Evolutionary conservation across 2,888 invertebrate genomes (phyloP).

Genomic region (Tridacna crocea): DNA sequence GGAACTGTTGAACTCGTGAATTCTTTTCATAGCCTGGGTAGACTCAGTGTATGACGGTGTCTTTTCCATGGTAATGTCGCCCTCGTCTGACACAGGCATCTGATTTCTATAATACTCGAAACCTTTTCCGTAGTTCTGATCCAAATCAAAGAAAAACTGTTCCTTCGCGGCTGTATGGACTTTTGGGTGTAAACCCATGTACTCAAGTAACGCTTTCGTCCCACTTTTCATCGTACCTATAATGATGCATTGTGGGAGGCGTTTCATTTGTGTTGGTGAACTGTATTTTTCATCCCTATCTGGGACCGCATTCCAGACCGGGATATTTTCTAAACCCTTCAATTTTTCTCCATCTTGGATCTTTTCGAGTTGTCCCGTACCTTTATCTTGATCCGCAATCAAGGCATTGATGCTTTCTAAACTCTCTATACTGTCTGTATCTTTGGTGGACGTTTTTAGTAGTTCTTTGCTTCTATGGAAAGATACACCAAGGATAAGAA

Average conservation of each 20-base stretch:
- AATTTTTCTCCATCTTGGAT: too few species aligned
- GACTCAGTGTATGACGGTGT: constrained; percentile 98
- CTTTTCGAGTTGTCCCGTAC: too few species aligned
- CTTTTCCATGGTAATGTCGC: constrained; percentile 97
- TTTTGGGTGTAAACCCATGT: constrained; percentile 85
- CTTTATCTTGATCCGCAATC: too few species aligned
- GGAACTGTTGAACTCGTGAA: constrained; percentile 95
- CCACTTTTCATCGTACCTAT: constrained; percentile 84
- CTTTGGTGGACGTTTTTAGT: too few species aligned
- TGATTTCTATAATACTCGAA: constrained; percentile 94
- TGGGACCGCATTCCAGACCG: too few species aligned
- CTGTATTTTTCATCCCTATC: too few species aligned
- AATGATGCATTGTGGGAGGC: constrained; percentile 83
- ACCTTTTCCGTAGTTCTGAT: constrained; percentile 93
- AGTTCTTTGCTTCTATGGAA: too few species aligned
- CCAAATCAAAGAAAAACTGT: constrained; percentile 94
- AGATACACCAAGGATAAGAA: too few species aligned
- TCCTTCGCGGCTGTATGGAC: constrained; percentile 95
- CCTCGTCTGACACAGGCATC: constrained; percentile 93
- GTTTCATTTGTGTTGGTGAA: background rate
- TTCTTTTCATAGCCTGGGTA: constrained; percentile 95
- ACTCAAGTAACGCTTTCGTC: constrained; percentile 84
- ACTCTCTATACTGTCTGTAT: too few species aligned
- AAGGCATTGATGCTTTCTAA: too few species aligned
- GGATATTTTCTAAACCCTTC: too few species aligned